Conservation (phyloP, 1,140 invertebrate species). For the Cydia fagiglandana region DNA sequence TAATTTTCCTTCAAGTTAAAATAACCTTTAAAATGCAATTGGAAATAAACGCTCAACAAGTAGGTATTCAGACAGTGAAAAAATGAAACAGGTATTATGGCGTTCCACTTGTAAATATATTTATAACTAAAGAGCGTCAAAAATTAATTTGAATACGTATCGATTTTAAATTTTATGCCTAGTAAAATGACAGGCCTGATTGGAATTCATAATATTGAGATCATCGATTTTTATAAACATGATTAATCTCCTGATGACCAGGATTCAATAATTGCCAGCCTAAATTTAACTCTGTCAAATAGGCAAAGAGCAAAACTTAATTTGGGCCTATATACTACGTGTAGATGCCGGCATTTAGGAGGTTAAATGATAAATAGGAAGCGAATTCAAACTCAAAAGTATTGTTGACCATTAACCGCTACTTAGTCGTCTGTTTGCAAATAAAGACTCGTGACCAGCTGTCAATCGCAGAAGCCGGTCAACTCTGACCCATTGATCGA, state of each 20-base stretch:
- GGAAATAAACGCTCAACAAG: not conserved
- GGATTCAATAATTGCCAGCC: not conserved
- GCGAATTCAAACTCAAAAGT: conserved; percentile 7
- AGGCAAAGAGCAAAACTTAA: not conserved
- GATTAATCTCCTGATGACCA: not conserved
- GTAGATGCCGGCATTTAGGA: not conserved
- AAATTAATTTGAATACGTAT: not conserved
- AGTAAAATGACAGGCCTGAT: conserved; percentile 4
- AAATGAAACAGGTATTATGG: not conserved
- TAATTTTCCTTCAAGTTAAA: conserved; percentile 7
- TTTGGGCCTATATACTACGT: too few relatives aligned
- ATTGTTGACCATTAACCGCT: conserved; percentile 29
- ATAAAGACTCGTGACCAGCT: conserved; percentile 36
- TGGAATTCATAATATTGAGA: not conserved
- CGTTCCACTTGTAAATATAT: conserved; percentile 1
- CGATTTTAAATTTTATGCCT: not conserved
- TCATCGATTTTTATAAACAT: not conserved
- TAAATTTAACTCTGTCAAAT: too few relatives aligned
- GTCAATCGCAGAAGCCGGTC: conserved; percentile 47
- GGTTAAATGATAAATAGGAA: conserved; percentile 14
- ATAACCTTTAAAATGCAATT: conserved; percentile 1
- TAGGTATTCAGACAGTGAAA: not conserved
- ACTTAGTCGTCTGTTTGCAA: conserved; percentile 32
- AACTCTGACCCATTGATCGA: conserved; percentile 59
- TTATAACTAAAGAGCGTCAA: not conserved